Conservation (phyloP, 1,140 invertebrate genomes). For the Microplitis mediator region DNA sequence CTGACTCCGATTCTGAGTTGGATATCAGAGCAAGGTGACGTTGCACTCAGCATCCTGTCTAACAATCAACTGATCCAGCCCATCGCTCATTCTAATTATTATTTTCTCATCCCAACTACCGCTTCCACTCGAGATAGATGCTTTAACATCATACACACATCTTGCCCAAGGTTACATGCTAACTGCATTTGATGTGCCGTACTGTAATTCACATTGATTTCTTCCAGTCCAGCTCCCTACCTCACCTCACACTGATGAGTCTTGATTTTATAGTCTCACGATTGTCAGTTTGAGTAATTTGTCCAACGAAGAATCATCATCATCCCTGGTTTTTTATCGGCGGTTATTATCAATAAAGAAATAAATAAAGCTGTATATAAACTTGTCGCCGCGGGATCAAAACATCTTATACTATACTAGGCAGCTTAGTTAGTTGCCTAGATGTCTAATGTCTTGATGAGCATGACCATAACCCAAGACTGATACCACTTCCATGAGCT, state of each 20-base stretch:
- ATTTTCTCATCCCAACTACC: not conserved
- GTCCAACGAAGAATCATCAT: constrained; percentile 3
- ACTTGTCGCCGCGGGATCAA: constrained; percentile 39
- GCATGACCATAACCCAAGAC: not conserved
- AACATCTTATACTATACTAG: constrained; percentile 11
- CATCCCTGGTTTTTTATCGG: not conserved
- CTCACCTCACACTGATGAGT: not conserved
- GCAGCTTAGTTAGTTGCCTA: not conserved
- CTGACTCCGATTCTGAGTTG: too few relatives aligned
- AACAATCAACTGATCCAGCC: constrained; percentile 22
- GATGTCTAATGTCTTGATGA: too few relatives aligned
- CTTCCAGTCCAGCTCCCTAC: not conserved
- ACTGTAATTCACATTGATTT: constrained; percentile 54
- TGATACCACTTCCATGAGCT: constrained; percentile 15
- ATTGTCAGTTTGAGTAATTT: constrained; percentile 3
- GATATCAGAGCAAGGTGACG: constrained; percentile 22
- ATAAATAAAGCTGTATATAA: not conserved
- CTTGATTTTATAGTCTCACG: constrained; percentile 26
- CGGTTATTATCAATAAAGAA: too few relatives aligned
- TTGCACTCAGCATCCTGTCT: constrained; percentile 34
- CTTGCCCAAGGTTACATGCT: too few relatives aligned
- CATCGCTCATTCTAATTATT: constrained; percentile 41
- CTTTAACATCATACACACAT: not conserved
- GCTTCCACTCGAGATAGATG: too few relatives aligned
- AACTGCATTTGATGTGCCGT: constrained; percentile 8